These are phyloP conservation scores for Nothobranchius furzeri DNA, from an alignment of 2,113 vertebrate species.

Conservation along the genomic window DNA sequence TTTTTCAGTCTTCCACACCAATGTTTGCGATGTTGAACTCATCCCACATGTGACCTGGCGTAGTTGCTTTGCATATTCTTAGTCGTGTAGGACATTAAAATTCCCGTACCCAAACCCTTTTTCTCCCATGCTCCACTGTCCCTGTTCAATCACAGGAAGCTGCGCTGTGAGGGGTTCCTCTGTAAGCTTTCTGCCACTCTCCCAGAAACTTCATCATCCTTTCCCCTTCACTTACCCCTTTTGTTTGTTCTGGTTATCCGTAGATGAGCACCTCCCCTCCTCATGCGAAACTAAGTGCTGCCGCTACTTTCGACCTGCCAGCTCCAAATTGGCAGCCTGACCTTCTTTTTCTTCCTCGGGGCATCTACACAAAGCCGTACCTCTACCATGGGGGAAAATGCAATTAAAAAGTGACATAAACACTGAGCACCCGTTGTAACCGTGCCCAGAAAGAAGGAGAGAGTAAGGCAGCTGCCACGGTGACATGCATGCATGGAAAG, in stretches of 20 bases:
- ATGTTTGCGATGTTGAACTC: background rate
- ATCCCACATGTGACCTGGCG: background rate
- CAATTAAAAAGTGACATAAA: constrained; percentile 80
- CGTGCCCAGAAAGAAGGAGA: constrained; percentile 49
- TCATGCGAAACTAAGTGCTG: constrained; percentile 75
- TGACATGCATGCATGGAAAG: constrained; percentile 64
- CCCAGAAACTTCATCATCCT: constrained; percentile 62
- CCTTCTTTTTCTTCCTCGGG: constrained; percentile 75
- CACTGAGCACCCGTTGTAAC: constrained; percentile 74
- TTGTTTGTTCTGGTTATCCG: constrained; percentile 73
- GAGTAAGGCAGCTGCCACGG: constrained; percentile 57
- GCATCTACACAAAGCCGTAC: constrained; percentile 71
- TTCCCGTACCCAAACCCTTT: constrained; percentile 32
- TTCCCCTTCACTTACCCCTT: constrained; percentile 73
- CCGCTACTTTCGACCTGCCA: constrained; percentile 70
- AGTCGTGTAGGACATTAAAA: constrained; percentile 28
- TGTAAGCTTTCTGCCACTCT: constrained; percentile 57
- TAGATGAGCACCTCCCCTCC: constrained; percentile 67
- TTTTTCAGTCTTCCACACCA: no score
- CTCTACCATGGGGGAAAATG: constrained; percentile 69
- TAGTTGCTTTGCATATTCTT: constrained; percentile 34
- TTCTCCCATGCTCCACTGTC: constrained; percentile 24
- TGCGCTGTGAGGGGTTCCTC: constrained; percentile 36
- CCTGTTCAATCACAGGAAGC: constrained; percentile 56
- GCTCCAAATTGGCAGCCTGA: constrained; percentile 78